phyloP scores from a whole-genome alignment of 1,140 invertebrate genomes.

The Leptopilina boulardi region DNA sequence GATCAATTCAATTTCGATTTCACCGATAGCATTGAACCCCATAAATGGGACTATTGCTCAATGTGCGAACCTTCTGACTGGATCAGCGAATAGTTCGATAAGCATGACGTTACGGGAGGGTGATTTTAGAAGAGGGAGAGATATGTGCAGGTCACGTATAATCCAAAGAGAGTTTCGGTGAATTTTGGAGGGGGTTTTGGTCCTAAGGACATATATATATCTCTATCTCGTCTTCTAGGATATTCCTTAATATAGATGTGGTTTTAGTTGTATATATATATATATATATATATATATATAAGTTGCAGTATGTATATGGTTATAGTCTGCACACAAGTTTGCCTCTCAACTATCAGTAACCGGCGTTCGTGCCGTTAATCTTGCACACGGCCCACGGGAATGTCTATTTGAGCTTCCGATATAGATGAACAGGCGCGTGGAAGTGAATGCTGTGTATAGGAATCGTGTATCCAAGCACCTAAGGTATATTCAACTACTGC shows the following conservation, averaged over 20 bases:
- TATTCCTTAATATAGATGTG: slow-evolving; percentile 15
- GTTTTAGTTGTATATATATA: background rate
- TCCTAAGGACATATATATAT: background rate
- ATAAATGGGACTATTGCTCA: slow-evolving; percentile 16
- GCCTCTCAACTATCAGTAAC: slow-evolving; percentile 5
- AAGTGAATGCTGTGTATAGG: background rate
- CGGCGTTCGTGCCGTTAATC: slow-evolving; percentile 27
- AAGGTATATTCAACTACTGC: background rate
- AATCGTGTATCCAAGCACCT: background rate
- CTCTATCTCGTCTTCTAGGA: slow-evolving; percentile 5
- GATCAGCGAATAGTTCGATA: slow-evolving; percentile 20
- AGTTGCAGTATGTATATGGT: background rate
- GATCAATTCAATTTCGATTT: slow-evolving; percentile 30
- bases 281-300: background rate
- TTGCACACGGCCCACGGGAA: slow-evolving; percentile 28
- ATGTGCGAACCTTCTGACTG: slow-evolving; percentile 19
- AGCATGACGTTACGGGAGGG: background rate
- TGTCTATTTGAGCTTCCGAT: slow-evolving; percentile 32
- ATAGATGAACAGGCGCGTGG: slow-evolving; percentile 4
- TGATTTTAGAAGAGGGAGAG: background rate
- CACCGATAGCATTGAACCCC: background rate
- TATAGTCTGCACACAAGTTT: background rate
- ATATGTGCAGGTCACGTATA: background rate
- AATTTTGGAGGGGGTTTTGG: slow-evolving; percentile 3
- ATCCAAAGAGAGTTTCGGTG: too few species aligned